Evolutionary conservation across 2,113 vertebrate genomes (phyloP), one percentile per base, ranked within the genome.

Genomic region (Ictalurus furcatus): DNA sequence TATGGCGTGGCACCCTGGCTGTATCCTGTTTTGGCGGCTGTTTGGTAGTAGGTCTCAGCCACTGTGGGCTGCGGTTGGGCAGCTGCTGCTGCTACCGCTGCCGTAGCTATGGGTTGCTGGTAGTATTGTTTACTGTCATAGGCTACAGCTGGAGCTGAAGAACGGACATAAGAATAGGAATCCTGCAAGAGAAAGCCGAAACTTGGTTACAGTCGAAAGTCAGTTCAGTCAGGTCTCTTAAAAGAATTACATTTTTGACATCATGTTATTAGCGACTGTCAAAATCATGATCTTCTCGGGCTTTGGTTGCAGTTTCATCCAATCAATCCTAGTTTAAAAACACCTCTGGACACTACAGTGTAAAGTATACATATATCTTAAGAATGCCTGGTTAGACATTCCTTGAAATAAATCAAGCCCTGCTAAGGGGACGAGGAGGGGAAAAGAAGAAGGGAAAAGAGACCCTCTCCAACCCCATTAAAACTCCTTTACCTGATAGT

Each of bases 121-220:
- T 99, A 99, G 94, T 99, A 99, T 84, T 99, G 98, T 90, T 99
- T 99, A 92, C 96, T 98, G 93, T 99, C 98, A 1, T 99, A 99
- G 17, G 97, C 96, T 34, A 99, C 97, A 85, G 97, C 97, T 1
- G 98, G 96, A 81, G 98, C 98, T 0, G 98, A 98, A 37, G 98
- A 99, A 19, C 98, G 96, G 61, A 99, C 98, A 0, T 99, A 99
- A 0, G 98, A 98, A 91, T 99, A 99, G 0, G 98, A 96, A 87
- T 99, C 98, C 98, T 99, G 93, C 78, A 94, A 89, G 59, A 84
- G 67, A 37, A 25, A 87, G 11, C 3, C 80, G 23, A 44, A 81
- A n/a, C 17, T 63, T 85, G 13, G 28, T 71, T 30, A 84, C 4
- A 52, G 48, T 14, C 23, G 11, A 37, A 1, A 37, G 19, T 54